Evolutionary conservation across 2,888 invertebrate genomes (phyloP), one percentile per base, ranked within the genome.

Genomic region (Caenorhabditis sulstoni): DNA sequence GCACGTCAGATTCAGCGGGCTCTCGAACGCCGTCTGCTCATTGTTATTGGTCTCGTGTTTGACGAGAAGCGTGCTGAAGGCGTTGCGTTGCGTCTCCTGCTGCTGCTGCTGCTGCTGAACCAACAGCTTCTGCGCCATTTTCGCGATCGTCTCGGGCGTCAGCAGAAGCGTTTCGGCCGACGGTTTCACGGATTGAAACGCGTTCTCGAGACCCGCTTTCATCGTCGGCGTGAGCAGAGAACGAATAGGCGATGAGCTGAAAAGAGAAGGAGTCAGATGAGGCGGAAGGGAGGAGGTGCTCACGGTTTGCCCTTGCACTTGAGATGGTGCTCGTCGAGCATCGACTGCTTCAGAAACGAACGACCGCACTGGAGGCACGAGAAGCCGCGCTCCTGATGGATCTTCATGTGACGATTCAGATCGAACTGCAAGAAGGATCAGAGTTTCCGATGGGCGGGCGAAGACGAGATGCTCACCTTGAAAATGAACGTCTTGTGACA

Each of bases 401-500:
- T 90, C 75, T 90, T 90, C 89, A 90, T 87, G 81, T 90, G 90
- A 0, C 90, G 88, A 64, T 90, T 90, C 45, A 90, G 82, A 64
- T 85, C 85, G 52, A 85, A 85, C 76, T 81, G 68, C 29, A 81
- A 57, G n/a, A 12, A 35, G 12, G n/a, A n/a, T n/a, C n/a, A n/a
- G n/a, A n/a, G n/a, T n/a, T n/a, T n/a, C n/a, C n/a, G n/a, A n/a
- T 49, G n/a, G 41, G 11, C 18, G 12, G 39, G 3, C 37, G 20
- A 29, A 3, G 29, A 29, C 7, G 3, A 5, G 29, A 3, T 18
- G 23, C 83, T 81, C 45, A 87, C 89, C 79, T 90, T 90, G 83
- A 90, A 90, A 67, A 90, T 90, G 81, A 90, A 90, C 11, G 90
- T 90, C 78, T 90, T 90, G 62, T 86, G 84, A 76, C 90, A 90